A percentile compares a stretch with the other conserved stretches of the same genome.
These are phyloP conservation scores for Stegodyphus dumicola DNA, from an alignment of 1,140 invertebrate species.

Conservation along the genomic window DNA sequence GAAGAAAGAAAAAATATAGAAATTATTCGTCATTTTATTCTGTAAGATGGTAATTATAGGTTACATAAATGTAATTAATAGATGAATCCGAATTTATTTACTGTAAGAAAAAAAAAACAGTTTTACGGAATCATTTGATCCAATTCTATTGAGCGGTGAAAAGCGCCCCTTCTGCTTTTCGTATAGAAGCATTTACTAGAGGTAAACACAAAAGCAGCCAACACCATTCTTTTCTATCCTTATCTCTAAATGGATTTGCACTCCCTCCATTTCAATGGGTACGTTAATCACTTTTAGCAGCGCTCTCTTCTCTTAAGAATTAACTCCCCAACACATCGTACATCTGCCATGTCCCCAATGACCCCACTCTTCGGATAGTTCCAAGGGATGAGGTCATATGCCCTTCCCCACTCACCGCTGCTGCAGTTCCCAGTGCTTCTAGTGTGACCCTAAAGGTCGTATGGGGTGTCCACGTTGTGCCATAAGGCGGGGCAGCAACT, in stretches of 20 bases:
- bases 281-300: neutral
- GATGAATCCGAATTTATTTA: no score
- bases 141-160: no score
- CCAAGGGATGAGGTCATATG: neutral
- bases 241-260: neutral
- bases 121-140: no score
- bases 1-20: no score
- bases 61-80: no score
- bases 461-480: neutral
- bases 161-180: no score
- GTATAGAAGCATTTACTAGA: no score
- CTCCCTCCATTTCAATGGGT: neutral
- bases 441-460: neutral
- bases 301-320: neutral
- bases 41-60: no score
- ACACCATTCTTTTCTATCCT: neutral
- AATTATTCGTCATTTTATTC: no score
- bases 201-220: neutral
- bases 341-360: slow-evolving; percentile 31
- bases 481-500: neutral
- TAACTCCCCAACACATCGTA: slow-evolving; percentile 5
- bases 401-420: no score
- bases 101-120: no score
- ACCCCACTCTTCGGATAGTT: neutral
- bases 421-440: neutral